phyloP scores from a whole-genome alignment of 1,140 invertebrate genomes.

The Agrilus planipennis region DNA sequence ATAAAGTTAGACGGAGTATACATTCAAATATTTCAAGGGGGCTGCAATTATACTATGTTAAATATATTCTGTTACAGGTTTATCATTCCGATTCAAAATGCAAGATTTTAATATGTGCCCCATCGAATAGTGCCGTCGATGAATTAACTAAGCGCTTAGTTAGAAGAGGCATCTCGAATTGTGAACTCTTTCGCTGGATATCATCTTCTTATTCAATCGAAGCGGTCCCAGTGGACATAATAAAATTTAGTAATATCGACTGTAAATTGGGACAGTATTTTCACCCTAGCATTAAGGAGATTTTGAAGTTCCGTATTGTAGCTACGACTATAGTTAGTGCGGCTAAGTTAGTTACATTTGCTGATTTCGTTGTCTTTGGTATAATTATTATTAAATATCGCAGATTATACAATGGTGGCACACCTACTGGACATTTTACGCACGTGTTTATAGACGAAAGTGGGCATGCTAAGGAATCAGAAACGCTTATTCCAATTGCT shows the following conservation, averaged over 20 bases:
- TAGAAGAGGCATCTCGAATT: conserved; percentile 29
- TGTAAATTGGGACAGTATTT: conserved; percentile 11
- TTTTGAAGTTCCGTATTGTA: conserved; percentile 17
- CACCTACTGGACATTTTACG: conserved; percentile 66
- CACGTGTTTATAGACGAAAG: conserved; percentile 86
- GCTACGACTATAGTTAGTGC: conserved; percentile 20
- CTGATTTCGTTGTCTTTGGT: not conserved
- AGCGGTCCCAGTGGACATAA: not conserved
- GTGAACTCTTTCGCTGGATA: conserved; percentile 16
- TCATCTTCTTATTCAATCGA: conserved; percentile 7
- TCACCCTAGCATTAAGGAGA: conserved; percentile 10
- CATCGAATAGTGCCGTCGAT: conserved; percentile 69
- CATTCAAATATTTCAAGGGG: too few species aligned
- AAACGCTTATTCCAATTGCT: conserved; percentile 64
- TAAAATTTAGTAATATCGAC: conserved; percentile 14
- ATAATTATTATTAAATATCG: not conserved
- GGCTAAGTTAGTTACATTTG: conserved; percentile 9
- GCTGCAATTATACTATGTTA: too few species aligned
- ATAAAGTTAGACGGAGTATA: too few species aligned
- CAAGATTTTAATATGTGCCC: conserved; percentile 69
- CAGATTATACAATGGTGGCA: conserved; percentile 35
- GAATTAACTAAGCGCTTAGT: conserved; percentile 57
- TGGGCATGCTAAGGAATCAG: conserved; percentile 82
- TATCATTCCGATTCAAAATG: too few species aligned
- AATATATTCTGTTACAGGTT: too few species aligned